Percentiles rank a stretch among this genome's conserved stretches.
Evolutionary conservation across 2,113 vertebrate species (phyloP).

Genomic region (Hemibagrus wyckioides): DNA sequence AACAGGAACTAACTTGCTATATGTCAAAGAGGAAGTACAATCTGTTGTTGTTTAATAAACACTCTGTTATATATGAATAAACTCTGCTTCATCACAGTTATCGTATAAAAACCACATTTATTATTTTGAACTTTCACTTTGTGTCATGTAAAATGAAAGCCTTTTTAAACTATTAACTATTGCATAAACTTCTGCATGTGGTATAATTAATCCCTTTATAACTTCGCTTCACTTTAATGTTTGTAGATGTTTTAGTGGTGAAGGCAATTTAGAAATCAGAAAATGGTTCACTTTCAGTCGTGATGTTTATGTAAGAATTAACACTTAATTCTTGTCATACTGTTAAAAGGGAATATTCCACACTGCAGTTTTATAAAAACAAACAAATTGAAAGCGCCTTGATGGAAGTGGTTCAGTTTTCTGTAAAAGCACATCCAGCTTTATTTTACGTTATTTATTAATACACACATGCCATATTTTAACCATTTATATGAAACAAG

Average conservation of each 20-base stretch:
- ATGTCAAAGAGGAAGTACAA: no score
- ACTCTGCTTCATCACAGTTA: no score
- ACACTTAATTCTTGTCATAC: neutral
- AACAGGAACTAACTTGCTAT: no score
- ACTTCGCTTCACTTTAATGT: neutral
- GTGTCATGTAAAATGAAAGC: neutral
- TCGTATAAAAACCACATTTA: no score
- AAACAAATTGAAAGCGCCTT: neutral
- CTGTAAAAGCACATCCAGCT: no score
- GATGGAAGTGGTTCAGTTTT: no score
- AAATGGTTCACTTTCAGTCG: neutral
- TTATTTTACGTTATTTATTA: no score
- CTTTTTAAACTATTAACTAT: neutral
- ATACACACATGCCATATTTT: no score
- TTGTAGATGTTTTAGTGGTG: neutral
- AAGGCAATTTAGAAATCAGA: neutral
- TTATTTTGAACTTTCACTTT: no score
- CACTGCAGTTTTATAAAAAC: accelerated
- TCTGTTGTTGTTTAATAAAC: no score
- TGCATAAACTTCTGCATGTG: neutral
- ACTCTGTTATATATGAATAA: no score
- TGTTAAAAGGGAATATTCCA: neutral
- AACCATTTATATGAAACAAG: neutral
- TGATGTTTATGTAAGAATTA: neutral
- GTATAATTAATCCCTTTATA: neutral